Base-by-base conservation (phyloP, 2,888 invertebrate species). In the Cerastoderma edule region DNA sequence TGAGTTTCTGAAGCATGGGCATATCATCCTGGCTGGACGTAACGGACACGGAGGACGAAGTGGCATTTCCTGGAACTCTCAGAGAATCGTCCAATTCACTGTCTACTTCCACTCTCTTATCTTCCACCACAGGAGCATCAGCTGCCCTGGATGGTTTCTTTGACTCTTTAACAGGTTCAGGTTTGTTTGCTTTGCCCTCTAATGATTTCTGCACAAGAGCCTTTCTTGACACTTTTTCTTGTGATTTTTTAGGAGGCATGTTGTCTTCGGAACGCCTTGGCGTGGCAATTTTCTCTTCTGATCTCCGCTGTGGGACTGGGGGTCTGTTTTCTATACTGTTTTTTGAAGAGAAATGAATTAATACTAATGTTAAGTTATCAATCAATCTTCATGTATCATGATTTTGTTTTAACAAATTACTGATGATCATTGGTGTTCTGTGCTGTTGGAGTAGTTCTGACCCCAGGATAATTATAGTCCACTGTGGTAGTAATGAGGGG, bases 1-100 rank as follows among this genome's bases (percentile, higher is more conserved):
- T 89, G 16, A 89, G 84, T 73, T 88, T 84, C 69, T 89, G 87
- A 53, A 89, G 68, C 80, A 89, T 84, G 27, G 86, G 83, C 19
- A 75, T 78, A 46, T 88, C 87, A 70, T 84, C 83, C 54, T 83
- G 80, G 68, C 75, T 83, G 10, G 81, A 81, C 16, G 84, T 72
- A 30, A 84, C 78, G 13, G 83, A 78, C 35, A 77, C 74, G 10
- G 83, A 78, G 27, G 76, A 80, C 8, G 76, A 72, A 46, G 71
- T 44, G 5, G 35, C 48, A 30, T 35, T 44, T 8, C 64, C 53
- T 13, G 53, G 53, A 19, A 48, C 75, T 64, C 75, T 72, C 24
- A 79, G 33, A 27, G 79, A 72, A 39, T 79, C 79, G 13, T 79
- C 79, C n/a, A 79, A 32, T n/a, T 79, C 79, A 35, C 35, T 67